phyloP scores from a whole-genome alignment of 1,140 invertebrate genomes.

The Drosophila santomea region DNA sequence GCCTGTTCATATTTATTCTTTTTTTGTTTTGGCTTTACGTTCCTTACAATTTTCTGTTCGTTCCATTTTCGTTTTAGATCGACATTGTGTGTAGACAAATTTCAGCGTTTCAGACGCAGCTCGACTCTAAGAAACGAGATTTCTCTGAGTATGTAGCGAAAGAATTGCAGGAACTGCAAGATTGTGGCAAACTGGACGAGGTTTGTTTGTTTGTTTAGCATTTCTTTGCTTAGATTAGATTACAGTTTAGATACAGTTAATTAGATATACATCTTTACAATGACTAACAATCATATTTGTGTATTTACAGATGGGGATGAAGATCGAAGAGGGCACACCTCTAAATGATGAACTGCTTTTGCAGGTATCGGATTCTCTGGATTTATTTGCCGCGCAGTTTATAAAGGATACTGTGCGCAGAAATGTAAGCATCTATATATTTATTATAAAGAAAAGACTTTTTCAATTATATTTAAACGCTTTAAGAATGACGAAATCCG shows the following conservation, averaged over 20 bases:
- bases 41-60: constrained; percentile 80
- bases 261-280: background rate
- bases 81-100: constrained; percentile 87
- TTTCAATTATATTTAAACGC: too few relatives aligned
- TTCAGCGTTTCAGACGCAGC: constrained; percentile 85
- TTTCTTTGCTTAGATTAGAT: constrained; percentile 31
- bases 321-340: constrained; percentile 75
- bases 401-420: constrained; percentile 80
- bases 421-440: constrained; percentile 60
- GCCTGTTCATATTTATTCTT: constrained; percentile 45
- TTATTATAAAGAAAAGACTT: fast-evolving
- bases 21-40: constrained; percentile 69
- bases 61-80: constrained; percentile 86
- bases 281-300: background rate
- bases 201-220: constrained; percentile 77
- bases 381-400: constrained; percentile 74
- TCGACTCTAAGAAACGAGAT: constrained; percentile 86
- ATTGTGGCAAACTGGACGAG: constrained; percentile 85
- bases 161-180: constrained; percentile 85
- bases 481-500: constrained; percentile 81
- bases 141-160: constrained; percentile 86
- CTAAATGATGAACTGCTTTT: constrained; percentile 76
- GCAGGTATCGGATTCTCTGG: constrained; percentile 75
- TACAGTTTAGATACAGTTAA: too few relatives aligned
- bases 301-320: constrained; percentile 69